phyloP scores from a whole-genome alignment of 2,797 vertebrate species.

The Lepidocolaptes lacrymiger region DNA sequence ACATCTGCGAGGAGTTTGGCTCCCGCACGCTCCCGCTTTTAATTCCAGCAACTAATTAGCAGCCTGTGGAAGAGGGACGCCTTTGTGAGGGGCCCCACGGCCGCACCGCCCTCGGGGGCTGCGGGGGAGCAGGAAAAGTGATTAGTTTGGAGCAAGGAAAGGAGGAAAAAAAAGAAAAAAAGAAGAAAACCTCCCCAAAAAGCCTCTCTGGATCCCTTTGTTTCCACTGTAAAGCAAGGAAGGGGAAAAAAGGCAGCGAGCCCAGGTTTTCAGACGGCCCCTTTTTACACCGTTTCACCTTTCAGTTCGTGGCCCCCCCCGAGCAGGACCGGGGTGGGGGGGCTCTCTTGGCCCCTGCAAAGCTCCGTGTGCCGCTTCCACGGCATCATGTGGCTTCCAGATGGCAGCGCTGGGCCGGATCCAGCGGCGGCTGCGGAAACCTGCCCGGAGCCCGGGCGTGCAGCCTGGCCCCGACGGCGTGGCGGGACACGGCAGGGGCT shows the following conservation, averaged over 20 bases:
- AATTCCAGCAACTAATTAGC: constrained; percentile 4
- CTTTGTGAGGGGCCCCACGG: neutral
- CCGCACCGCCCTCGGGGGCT: neutral
- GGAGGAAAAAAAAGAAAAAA: accelerated
- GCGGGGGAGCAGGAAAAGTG: constrained; percentile 2
- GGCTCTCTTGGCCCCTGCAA: neutral
- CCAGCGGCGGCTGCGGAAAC: neutral
- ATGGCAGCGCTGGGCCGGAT: constrained; percentile 13
- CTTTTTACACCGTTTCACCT: neutral
- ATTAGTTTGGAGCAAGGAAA: neutral
- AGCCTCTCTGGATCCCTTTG: neutral
- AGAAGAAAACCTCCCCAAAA: too few species aligned
- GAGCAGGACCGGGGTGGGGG: accelerated
- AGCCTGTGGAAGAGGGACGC: neutral
- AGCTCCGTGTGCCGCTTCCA: neutral
- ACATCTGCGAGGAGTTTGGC: constrained; percentile 13
- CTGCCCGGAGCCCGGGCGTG: neutral
- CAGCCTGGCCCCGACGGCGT: neutral
- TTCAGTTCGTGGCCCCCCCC: neutral
- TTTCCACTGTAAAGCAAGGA: neutral
- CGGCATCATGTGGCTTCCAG: constrained; percentile 50
- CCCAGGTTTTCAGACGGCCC: neutral
- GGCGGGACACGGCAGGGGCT: neutral
- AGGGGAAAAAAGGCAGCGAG: neutral
- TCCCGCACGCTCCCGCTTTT: neutral